Percentiles rank a stretch among this genome's conserved stretches.
phyloP scores from a whole-genome alignment of 2,888 invertebrate genomes.

The Megaustenia siamemsis region DNA sequence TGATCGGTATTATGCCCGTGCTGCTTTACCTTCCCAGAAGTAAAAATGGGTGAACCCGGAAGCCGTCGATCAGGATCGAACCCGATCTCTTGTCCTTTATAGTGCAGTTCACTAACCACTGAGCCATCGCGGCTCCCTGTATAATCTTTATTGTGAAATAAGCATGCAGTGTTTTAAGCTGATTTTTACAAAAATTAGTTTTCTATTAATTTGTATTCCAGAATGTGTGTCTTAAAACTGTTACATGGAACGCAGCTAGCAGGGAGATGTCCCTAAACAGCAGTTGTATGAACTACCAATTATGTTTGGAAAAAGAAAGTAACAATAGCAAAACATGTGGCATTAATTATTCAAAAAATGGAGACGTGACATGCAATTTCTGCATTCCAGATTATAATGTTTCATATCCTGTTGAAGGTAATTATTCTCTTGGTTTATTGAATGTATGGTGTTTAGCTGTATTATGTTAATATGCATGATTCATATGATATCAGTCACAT shows the following conservation, averaged over 20 bases:
- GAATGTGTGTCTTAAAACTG: not conserved
- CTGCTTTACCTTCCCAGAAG: too few species aligned
- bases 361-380: not conserved
- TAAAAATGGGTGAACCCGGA: too few species aligned
- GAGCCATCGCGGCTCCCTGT: too few species aligned
- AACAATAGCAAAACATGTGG: not conserved
- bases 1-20: too few species aligned
- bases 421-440: not conserved
- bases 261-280: not conserved
- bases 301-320: not conserved
- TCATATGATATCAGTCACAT: too few species aligned
- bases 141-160: too few species aligned
- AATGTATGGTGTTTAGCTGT: not conserved
- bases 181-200: not conserved
- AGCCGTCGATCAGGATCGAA: too few species aligned
- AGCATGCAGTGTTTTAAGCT: too few species aligned
- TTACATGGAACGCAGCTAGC: not conserved
- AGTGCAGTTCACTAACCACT: too few species aligned
- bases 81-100: too few species aligned
- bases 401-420: not conserved
- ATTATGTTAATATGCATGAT: too few species aligned
- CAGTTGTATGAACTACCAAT: not conserved
- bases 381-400: not conserved
- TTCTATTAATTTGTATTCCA: not conserved
- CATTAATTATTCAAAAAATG: not conserved